phyloP scores from a whole-genome alignment of 2,888 invertebrate genomes.

The Gymnosoma rotundatum region DNA sequence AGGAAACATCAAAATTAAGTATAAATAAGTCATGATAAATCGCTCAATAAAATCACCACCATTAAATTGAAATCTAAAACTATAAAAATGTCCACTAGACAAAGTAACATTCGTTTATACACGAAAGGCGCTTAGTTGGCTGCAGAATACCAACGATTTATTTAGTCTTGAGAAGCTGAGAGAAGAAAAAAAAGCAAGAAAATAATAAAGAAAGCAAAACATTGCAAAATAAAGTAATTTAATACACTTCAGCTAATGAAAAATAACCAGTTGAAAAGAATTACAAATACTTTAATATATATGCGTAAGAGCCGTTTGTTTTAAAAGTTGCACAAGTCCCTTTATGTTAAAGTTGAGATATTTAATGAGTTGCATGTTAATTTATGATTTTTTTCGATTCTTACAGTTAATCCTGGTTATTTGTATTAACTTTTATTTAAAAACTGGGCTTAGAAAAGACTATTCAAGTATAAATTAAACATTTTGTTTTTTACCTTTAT shows the following conservation, averaged over 20 bases:
- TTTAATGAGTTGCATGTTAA: too few relatives aligned
- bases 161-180: slow-evolving; percentile 23
- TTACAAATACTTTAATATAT: background rate
- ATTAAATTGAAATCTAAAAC: slow-evolving; percentile 64
- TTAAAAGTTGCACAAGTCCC: too few relatives aligned
- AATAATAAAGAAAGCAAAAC: slow-evolving; percentile 45
- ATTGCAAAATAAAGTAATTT: slow-evolving; percentile 63
- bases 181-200: slow-evolving; percentile 10
- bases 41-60: slow-evolving; percentile 57
- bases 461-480: too few relatives aligned
- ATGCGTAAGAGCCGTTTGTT: too few relatives aligned
- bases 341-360: too few relatives aligned
- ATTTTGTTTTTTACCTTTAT: too few relatives aligned
- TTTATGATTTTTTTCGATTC: too few relatives aligned
- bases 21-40: slow-evolving; percentile 64
- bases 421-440: too few relatives aligned
- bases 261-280: background rate
- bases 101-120: too few relatives aligned
- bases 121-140: too few relatives aligned
- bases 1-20: slow-evolving; percentile 21
- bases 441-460: too few relatives aligned
- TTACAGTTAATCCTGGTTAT: too few relatives aligned
- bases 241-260: background rate
- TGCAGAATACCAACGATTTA: background rate
- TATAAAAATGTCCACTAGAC: slow-evolving; percentile 26